A percentile compares a stretch with the other conserved stretches of the same genome.
Conservation (phyloP, 2,797 vertebrate genomes). For the Otolemur crassicaudatus region DNA sequence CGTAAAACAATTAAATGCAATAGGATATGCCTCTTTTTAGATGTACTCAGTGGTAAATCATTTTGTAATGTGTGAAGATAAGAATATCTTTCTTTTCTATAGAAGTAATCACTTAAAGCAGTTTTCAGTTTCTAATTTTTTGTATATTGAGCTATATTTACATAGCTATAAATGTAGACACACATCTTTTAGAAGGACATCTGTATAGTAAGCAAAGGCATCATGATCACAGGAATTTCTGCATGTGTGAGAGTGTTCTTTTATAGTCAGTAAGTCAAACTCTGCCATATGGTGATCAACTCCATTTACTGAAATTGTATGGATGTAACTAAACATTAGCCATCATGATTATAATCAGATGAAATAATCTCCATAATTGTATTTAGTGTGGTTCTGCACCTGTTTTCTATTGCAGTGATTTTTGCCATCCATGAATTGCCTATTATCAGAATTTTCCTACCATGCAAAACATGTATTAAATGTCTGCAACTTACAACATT, state of each 20-base stretch:
- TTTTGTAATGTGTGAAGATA: conserved; percentile 53
- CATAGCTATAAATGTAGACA: conserved; percentile 41
- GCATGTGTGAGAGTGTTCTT: background rate
- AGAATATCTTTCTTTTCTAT: conserved; percentile 15
- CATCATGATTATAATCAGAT: conserved; percentile 70
- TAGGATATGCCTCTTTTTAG: conserved; percentile 12
- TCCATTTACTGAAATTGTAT: conserved; percentile 62
- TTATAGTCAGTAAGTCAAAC: conserved; percentile 54
- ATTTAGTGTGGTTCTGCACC: conserved; percentile 58
- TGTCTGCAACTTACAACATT: background rate
- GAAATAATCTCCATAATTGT: conserved; percentile 69
- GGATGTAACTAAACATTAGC: conserved; percentile 65
- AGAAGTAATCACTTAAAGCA: conserved; percentile 54
- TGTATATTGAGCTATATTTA: conserved; percentile 63
- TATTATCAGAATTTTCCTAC: conserved; percentile 17
- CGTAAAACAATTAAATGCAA: conserved; percentile 14
- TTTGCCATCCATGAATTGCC: background rate
- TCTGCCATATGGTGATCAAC: conserved; percentile 69
- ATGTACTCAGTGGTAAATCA: background rate
- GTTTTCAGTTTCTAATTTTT: conserved; percentile 52
- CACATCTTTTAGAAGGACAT: conserved; percentile 57
- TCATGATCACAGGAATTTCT: conserved; percentile 39
- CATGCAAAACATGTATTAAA: conserved; percentile 25
- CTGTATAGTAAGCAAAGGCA: conserved; percentile 62
- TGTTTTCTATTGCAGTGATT: conserved; percentile 58